Evolutionary conservation across 2,113 vertebrate species (phyloP), one percentile per base, ranked within the genome.

Genomic region (Poicephalus gulielmi): DNA sequence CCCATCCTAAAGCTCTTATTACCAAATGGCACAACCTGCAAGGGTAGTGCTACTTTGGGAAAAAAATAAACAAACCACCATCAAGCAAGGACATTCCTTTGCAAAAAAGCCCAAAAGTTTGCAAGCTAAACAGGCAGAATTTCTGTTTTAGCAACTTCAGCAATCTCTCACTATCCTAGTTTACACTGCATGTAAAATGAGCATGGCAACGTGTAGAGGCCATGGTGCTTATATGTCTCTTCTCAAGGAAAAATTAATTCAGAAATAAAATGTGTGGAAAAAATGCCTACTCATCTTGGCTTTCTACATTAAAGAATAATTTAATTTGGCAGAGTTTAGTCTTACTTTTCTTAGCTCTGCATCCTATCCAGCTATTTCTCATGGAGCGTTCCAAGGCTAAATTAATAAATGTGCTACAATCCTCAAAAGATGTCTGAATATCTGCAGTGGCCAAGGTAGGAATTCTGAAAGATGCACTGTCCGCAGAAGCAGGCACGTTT

Each of bases 161-260:
- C 79, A 35, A 66, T 27, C 53, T 69, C 53, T 52, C 52, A 19
- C 16, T 7, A 1, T 62, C 28, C 44, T 2, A 25, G 27, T 68
- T 60, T 33, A 66, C 11, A 77, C 33, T 1, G 16, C 9, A 2
- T 57, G 10, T 52, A 74, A 80, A 79, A 31, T 80, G 57, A 60
- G 24, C 41, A 33, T 8, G 59, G 47, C 86, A 85, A 90, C 0
- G 0, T 24, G 14, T 19, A 69, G 14, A 9, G 10, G 18, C 73
- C 35, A n/a, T 10, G 6, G 30, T 19, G 20, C 10, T 71, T 43
- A 3, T 35, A 71, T 0, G 0, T 27, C 33, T 19, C 43, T 85
- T 89, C 59, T 41, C 25, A 83, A 39, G 17, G 10, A 11, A 60
- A 67, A 74, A 86, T 28, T 49, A 0, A 60, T 47, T 93, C 28